Evolutionary conservation across 2,113 vertebrate genomes (phyloP).

Genomic region (Boulengeromyrus knoepffleri): DNA sequence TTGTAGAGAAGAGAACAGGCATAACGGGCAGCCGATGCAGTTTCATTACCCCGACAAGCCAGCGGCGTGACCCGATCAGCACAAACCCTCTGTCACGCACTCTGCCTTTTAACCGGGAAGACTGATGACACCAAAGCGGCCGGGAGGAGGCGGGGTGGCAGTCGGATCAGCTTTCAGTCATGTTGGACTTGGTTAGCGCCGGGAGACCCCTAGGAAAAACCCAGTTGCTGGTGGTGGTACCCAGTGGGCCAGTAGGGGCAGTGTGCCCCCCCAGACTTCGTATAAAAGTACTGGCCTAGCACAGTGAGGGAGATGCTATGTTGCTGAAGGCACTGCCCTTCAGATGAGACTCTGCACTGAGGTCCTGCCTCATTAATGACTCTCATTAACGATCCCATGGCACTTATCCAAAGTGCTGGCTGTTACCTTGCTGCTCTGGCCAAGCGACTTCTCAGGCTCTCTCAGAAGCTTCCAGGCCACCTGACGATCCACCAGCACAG

Average conservation of each 20-base stretch:
- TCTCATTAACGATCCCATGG: not conserved
- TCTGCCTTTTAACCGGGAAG: not conserved
- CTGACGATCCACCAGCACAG: not conserved
- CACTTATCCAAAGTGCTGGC: not conserved
- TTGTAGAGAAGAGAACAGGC: not conserved
- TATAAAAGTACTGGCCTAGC: not conserved
- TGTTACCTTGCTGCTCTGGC: not conserved
- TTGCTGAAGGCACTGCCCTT: not conserved
- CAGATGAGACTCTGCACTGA: not conserved
- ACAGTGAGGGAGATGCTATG: not conserved
- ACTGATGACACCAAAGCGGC: not conserved
- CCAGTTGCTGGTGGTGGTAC: not conserved
- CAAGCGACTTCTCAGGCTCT: not conserved
- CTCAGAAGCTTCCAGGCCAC: not conserved
- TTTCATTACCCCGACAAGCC: not conserved
- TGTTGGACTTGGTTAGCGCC: not conserved
- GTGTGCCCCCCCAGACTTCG: not conserved
- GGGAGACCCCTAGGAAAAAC: not conserved
- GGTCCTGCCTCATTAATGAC: not conserved
- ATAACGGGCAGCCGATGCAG: not conserved
- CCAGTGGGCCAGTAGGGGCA: not conserved
- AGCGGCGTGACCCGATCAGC: not conserved
- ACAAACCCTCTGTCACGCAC: not conserved
- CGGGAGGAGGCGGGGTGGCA: not conserved
- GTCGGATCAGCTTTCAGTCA: not conserved